phyloP scores from a whole-genome alignment of 2,797 vertebrate species.

The Paramormyrops hopkinsi region DNA sequence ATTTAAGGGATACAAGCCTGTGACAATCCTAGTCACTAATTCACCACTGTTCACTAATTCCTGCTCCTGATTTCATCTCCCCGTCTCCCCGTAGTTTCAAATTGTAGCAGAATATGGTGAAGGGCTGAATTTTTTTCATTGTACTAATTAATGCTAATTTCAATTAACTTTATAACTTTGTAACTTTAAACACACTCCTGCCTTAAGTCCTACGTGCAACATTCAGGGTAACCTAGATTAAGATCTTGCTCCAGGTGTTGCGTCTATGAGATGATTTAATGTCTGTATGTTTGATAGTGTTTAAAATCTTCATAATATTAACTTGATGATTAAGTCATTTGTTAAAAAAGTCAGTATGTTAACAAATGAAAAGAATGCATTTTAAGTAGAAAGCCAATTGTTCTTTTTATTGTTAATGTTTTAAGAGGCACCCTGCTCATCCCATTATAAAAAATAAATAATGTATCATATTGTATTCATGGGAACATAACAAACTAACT shows the following conservation, averaged over 20 bases:
- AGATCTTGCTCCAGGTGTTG: neutral
- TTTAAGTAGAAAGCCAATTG: neutral
- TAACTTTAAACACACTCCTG: neutral
- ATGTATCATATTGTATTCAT: neutral
- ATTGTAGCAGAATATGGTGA: neutral
- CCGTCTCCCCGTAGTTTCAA: neutral
- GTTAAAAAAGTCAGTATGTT: neutral
- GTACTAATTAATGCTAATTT: neutral
- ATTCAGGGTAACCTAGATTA: neutral
- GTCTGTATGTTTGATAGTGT: neutral
- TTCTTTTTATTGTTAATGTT: neutral
- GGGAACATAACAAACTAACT: neutral
- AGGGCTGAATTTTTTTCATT: neutral
- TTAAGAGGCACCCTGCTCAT: neutral
- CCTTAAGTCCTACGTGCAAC: neutral
- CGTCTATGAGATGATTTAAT: neutral
- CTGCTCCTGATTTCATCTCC: neutral
- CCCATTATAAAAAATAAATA: neutral
- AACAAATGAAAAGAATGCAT: neutral
- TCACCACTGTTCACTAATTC: neutral
- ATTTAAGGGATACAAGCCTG: neutral
- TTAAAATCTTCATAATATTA: neutral
- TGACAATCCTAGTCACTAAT: neutral
- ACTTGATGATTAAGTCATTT: neutral
- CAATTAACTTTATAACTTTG: neutral